These are phyloP conservation scores for Philypnodon macrostomus DNA, from an alignment of 2,797 vertebrate genomes.

Conservation along the genomic window DNA sequence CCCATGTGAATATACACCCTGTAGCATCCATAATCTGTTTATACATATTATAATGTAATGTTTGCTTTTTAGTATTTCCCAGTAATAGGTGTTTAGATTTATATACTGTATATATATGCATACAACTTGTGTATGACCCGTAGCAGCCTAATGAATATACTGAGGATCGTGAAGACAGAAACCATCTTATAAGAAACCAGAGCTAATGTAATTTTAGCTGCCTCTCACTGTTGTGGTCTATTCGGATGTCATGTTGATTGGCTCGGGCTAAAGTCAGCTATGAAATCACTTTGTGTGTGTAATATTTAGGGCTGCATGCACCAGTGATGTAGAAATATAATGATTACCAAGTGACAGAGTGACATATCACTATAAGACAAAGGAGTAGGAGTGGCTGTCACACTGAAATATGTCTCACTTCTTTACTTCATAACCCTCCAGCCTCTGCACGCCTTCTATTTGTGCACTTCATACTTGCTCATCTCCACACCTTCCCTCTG, in stretches of 20 bases:
- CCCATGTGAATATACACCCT: no score
- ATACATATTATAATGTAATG: no score
- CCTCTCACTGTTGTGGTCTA: conserved; percentile 27
- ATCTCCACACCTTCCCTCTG: conserved; percentile 27
- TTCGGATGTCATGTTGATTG: conserved; percentile 28
- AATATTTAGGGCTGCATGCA: conserved; percentile 35
- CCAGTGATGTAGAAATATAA: conserved; percentile 58
- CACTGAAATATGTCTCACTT: conserved; percentile 65
- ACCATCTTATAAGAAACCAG: no score
- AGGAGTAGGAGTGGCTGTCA: conserved; percentile 58
- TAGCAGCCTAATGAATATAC: no score
- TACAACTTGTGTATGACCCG: no score
- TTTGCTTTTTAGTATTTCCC: no score
- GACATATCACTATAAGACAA: conserved; percentile 62
- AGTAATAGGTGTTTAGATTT: no score
- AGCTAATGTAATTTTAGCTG: no score
- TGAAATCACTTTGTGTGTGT: conserved; percentile 32
- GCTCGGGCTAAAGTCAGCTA: conserved; percentile 33
- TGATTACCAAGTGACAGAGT: conserved; percentile 71
- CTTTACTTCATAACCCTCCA: conserved; percentile 51
- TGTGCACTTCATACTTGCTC: conserved; percentile 26
- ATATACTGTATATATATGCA: no score
- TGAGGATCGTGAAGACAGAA: no score
- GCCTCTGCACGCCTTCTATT: conserved; percentile 20
- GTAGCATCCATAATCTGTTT: no score